Conservation (phyloP, 2,113 vertebrate genomes). For the Cynopterus brachyotis region DNA sequence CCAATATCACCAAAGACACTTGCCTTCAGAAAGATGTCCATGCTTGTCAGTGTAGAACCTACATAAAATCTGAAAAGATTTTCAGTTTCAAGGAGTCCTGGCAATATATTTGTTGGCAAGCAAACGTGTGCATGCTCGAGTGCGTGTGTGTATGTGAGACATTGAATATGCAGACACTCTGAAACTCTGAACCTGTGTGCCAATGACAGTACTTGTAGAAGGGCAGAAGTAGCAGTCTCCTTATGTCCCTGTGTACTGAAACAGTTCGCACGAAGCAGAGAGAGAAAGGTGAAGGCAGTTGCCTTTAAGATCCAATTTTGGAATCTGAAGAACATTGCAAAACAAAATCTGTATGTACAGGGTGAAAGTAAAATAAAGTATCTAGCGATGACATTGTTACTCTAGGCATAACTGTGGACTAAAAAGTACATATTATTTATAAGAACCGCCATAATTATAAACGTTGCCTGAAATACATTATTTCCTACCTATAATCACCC, state of each 20-base stretch:
- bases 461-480: constrained; percentile 21
- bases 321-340: neutral
- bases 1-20: neutral
- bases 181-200: neutral
- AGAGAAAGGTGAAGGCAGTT: neutral
- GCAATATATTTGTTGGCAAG: neutral
- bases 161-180: neutral
- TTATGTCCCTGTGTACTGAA: neutral
- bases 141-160: neutral
- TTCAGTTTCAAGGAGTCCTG: neutral
- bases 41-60: neutral
- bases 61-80: neutral
- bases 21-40: neutral
- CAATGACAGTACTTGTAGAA: neutral
- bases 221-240: neutral
- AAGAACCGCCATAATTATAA: constrained; percentile 25
- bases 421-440: neutral
- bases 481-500: neutral
- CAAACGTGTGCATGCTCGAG: too few species aligned
- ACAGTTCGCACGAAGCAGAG: neutral
- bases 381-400: neutral
- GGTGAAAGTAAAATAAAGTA: neutral
- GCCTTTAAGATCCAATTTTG: constrained; percentile 28
- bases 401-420: constrained; percentile 41
- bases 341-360: neutral